Percentiles rank a stretch among this genome's conserved stretches.
Conservation (phyloP, 1,140 invertebrate genomes). For the Physella acuta region DNA sequence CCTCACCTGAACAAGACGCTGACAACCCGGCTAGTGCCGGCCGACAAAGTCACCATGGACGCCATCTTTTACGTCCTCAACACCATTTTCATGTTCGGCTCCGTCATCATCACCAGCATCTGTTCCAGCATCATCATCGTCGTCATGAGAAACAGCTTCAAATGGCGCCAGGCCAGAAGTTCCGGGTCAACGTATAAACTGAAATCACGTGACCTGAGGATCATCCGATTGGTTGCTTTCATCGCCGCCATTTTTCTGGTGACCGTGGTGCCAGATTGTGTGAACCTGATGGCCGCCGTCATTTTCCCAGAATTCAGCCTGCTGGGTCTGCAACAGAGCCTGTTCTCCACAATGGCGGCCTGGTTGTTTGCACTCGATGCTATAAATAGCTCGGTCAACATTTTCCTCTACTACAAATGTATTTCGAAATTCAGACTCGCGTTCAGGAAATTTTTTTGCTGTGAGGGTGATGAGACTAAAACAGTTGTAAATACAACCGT, state of each 20-base stretch:
- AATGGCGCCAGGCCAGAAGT: neutral
- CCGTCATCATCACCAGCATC: neutral
- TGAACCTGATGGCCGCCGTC: neutral
- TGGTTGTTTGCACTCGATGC: too few relatives aligned
- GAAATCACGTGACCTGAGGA: neutral
- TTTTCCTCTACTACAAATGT: too few relatives aligned
- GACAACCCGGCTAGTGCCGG: neutral
- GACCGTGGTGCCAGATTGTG: neutral
- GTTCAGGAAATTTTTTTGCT: too few relatives aligned
- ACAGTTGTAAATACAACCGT: too few relatives aligned
- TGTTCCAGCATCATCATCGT: neutral
- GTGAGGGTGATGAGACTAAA: too few relatives aligned
- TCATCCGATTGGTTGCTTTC: neutral
- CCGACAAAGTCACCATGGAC: neutral
- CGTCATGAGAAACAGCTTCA: neutral
- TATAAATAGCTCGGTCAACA: too few relatives aligned
- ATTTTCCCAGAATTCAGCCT: too few relatives aligned
- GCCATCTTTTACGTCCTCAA: neutral
- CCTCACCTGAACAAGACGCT: neutral
- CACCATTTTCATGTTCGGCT: neutral
- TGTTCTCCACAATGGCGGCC: too few relatives aligned
- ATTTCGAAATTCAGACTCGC: too few relatives aligned
- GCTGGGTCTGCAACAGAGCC: too few relatives aligned
- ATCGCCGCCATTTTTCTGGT: neutral
- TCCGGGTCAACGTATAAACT: neutral